Conservation (phyloP, 2,888 invertebrate species). For the Tanytarsus gracilentus region DNA sequence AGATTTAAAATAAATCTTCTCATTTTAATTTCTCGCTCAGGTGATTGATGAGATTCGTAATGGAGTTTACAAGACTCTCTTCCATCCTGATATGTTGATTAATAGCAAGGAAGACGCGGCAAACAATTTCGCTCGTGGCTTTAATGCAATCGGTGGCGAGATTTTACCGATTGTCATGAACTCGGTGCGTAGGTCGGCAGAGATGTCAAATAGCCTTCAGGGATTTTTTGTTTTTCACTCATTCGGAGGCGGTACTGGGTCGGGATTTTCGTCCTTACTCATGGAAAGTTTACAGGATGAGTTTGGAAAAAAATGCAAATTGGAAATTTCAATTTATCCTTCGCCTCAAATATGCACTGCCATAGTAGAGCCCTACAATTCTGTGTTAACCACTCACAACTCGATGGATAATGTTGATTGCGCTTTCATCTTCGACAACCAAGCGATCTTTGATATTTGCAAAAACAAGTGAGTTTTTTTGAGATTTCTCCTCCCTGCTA, state of each 20-base stretch:
- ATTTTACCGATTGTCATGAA: conserved; percentile 65
- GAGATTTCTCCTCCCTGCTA: not conserved
- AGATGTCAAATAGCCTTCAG: conserved; percentile 70
- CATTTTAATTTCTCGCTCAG: not conserved
- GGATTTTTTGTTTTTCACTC: conserved; percentile 87
- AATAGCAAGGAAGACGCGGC: conserved; percentile 85
- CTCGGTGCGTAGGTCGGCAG: conserved; percentile 63
- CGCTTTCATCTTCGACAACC: conserved; percentile 86
- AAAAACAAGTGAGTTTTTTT: conserved; percentile 48
- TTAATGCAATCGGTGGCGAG: conserved; percentile 77
- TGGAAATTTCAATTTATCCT: conserved; percentile 49
- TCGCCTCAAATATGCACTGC: conserved; percentile 65
- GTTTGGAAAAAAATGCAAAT: conserved; percentile 75
- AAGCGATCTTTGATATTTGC: conserved; percentile 84
- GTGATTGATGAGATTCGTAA: conserved; percentile 47
- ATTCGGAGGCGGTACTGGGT: conserved; percentile 75
- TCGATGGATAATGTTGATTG: conserved; percentile 76
- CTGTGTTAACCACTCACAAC: conserved; percentile 78
- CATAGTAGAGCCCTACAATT: conserved; percentile 87
- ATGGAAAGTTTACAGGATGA: conserved; percentile 75
- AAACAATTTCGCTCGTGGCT: conserved; percentile 78
- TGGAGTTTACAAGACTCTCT: conserved; percentile 64
- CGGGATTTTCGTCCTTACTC: conserved; percentile 72
- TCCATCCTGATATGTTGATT: conserved; percentile 75
- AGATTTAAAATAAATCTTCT: not conserved